Base-by-base conservation (phyloP, 2,888 invertebrate genomes). In the Creontiades dilutus region DNA sequence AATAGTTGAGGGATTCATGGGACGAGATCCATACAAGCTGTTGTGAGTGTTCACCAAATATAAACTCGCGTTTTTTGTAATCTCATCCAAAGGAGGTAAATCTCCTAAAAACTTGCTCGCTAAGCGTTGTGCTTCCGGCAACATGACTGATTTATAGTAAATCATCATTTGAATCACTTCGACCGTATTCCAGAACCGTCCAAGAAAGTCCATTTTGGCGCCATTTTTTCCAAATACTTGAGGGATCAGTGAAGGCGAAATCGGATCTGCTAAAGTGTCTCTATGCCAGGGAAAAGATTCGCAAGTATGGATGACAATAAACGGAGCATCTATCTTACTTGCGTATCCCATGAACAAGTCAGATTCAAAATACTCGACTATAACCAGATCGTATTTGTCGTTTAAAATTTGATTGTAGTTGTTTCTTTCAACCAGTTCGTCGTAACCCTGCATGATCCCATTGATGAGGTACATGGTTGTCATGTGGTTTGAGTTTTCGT, bases 331-430 rank as follows among this genome's bases (percentile, higher is more conserved):
- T 16, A 96, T 94, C 91, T 95, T 94, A 92, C 96, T 94, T 0
- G 95, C 95, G 52, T 97, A 93, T 0, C 95, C 95, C 91, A 96
- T 93, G 92, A 95, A 95, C 92, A 97, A 96, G 92, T 97, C 96
- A 84, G 95, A 95, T 91, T 96, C 96, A 92, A 97, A 97, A 89
- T 95, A 95, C 93, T 97, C 96, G 87, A 95, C 93, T 0, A 97
- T 93, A 11, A 96, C 94, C 0, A 97, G 93, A 93, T 97, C 96
- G 92, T 95, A 96, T 82, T 90, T 46, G 2, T 28, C 52, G 16
- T 91, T 80, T 27, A 78, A 80, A 23, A 91, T n/a, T 0, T 75
- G n/a, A n/a, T 81, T 13, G 23, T 87, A 86, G 11, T 90, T 47
- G 0, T 89, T 89, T 11, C n/a, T 47, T 12, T 23, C 12, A 37